Evolutionary conservation across 2,113 vertebrate species (phyloP).

Genomic region (Misgurnus anguillicaudatus): DNA sequence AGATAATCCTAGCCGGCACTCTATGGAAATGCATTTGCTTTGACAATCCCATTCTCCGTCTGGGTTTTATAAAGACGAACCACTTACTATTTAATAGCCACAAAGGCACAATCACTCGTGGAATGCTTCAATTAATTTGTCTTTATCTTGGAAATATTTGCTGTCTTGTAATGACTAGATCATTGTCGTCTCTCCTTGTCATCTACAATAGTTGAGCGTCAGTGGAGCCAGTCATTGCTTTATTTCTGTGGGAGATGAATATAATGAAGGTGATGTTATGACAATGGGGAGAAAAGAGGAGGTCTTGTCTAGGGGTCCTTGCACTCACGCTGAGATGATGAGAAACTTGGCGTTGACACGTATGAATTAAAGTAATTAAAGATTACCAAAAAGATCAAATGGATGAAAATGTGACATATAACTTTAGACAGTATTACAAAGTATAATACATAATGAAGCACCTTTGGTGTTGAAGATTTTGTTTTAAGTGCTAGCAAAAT

Average conservation of each 20-base stretch:
- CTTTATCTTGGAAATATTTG: slow-evolving; percentile 32
- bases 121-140: slow-evolving; percentile 39
- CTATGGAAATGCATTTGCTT: slow-evolving; percentile 30
- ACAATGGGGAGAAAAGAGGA: not conserved
- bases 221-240: slow-evolving; percentile 30
- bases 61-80: not conserved
- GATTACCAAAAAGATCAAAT: not conserved
- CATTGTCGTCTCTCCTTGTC: slow-evolving; percentile 37
- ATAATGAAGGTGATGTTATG: not conserved
- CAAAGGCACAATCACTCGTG: slow-evolving; percentile 5
- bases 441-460: slow-evolving; percentile 10
- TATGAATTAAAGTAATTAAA: slow-evolving; percentile 14
- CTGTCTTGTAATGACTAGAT: slow-evolving; percentile 42
- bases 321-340: not conserved
- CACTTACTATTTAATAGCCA: not conserved
- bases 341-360: not conserved
- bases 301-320: slow-evolving; percentile 3
- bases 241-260: slow-evolving; percentile 17
- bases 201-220: slow-evolving; percentile 36
- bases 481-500: not conserved
- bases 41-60: slow-evolving; percentile 14
- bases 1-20: slow-evolving; percentile 3
- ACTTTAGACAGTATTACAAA: not conserved
- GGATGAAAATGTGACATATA: not conserved
- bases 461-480: not conserved